A percentile compares a stretch with the other conserved stretches of the same genome.
Conservation (phyloP, 2,888 invertebrate genomes). For the Rugalucina vietnamica region DNA sequence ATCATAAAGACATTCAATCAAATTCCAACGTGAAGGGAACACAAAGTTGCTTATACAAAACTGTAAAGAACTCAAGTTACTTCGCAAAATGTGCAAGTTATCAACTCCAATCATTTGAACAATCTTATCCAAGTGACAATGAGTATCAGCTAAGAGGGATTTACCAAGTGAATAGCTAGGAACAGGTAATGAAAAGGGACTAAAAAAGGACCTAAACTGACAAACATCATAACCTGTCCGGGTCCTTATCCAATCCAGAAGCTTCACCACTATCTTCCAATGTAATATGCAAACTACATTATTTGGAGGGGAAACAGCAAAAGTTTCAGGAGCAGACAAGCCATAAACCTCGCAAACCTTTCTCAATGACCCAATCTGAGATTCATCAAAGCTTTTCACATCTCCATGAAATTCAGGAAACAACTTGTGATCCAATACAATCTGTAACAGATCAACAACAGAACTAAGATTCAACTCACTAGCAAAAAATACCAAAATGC, state of each 20-base stretch:
- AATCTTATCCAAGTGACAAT: slow-evolving; percentile 1
- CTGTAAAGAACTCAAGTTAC: neutral
- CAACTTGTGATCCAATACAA: no score
- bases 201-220: neutral
- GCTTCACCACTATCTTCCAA: neutral
- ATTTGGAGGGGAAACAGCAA: neutral
- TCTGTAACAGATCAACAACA: no score
- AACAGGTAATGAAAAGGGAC: slow-evolving; percentile 1
- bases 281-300: slow-evolving; percentile 7
- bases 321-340: neutral
- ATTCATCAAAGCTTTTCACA: no score
- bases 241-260: neutral
- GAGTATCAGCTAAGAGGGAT: neutral
- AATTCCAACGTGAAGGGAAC: neutral
- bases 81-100: neutral
- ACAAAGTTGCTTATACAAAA: slow-evolving; percentile 5
- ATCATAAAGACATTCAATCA: neutral
- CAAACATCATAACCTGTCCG: neutral
- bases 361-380: no score
- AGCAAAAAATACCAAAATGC: no score
- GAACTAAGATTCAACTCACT: no score
- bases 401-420: no score
- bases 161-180: neutral
- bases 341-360: no score
- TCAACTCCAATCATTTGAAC: neutral